These are phyloP conservation scores for Orchesella cincta DNA, from an alignment of 1,140 invertebrate species.

Conservation along the genomic window DNA sequence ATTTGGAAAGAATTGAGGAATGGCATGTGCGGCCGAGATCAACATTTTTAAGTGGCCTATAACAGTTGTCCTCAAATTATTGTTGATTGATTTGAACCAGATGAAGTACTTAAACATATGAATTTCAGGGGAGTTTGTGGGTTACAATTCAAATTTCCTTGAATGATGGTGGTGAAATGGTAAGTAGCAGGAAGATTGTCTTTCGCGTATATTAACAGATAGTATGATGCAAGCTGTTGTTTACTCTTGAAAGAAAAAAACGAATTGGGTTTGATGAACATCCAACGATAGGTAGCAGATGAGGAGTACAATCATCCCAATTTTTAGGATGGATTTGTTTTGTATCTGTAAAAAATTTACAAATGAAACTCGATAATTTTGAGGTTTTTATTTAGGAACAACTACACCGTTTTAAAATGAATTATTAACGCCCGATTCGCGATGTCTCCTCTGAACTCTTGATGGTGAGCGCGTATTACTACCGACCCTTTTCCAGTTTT, in stretches of 20 bases:
- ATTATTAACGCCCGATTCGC: constrained; percentile 73
- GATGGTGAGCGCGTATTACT: constrained; percentile 67
- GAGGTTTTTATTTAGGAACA: background rate
- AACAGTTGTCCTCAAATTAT: background rate
- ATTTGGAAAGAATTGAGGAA: background rate
- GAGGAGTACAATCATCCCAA: background rate
- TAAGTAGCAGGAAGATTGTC: background rate
- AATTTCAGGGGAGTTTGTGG: background rate
- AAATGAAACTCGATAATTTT: too few species aligned
- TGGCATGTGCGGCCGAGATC: background rate
- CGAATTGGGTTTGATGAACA: background rate
- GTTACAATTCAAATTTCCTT: background rate
- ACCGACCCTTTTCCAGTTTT: constrained; percentile 77
- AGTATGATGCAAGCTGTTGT: background rate
- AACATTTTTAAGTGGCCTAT: background rate
- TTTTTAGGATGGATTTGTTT: background rate
- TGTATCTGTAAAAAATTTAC: too few species aligned
- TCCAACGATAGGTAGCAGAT: background rate
- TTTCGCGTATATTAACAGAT: background rate
- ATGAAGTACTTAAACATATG: background rate
- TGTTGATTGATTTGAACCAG: background rate
- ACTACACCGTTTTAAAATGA: background rate
- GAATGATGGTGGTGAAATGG: background rate
- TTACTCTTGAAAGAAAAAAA: background rate
- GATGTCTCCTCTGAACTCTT: constrained; percentile 70